Evolutionary conservation across 2,797 vertebrate species (phyloP).

Genomic region (Urosaurus nigricauda): DNA sequence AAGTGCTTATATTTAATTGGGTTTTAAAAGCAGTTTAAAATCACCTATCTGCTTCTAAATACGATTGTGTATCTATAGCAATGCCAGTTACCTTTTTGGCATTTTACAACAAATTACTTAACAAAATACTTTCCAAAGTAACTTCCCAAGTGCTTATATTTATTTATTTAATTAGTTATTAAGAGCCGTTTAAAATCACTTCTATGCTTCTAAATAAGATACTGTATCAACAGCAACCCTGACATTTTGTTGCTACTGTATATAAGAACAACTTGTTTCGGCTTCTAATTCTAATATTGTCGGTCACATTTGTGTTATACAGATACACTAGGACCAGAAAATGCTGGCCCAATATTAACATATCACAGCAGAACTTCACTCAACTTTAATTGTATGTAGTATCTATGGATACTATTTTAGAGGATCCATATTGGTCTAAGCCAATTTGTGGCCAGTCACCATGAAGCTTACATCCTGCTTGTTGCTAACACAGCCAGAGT

Average conservation of each 20-base stretch:
- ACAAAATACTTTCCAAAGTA: too few species aligned
- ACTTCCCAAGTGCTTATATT: too few species aligned
- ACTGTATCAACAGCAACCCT: neutral
- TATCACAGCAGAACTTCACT: neutral
- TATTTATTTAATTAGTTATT: too few species aligned
- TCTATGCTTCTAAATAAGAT: neutral
- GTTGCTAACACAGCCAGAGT: neutral
- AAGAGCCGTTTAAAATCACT: too few species aligned
- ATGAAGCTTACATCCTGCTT: neutral
- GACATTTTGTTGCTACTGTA: neutral
- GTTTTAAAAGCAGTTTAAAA: too few species aligned
- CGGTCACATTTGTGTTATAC: neutral
- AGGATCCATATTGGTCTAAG: neutral
- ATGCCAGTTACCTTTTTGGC: too few species aligned
- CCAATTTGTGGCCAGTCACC: constrained; percentile 9
- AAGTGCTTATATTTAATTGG: neutral
- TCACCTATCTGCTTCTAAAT: neutral
- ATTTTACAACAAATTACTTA: too few species aligned
- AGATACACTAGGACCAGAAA: neutral
- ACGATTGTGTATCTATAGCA: neutral
- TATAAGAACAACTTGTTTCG: neutral
- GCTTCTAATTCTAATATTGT: neutral
- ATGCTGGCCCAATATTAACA: neutral
- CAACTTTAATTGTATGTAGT: neutral
- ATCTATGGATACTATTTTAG: neutral